Conservation (phyloP, 2,888 invertebrate genomes). For the Tuberolachnus salignus region DNA sequence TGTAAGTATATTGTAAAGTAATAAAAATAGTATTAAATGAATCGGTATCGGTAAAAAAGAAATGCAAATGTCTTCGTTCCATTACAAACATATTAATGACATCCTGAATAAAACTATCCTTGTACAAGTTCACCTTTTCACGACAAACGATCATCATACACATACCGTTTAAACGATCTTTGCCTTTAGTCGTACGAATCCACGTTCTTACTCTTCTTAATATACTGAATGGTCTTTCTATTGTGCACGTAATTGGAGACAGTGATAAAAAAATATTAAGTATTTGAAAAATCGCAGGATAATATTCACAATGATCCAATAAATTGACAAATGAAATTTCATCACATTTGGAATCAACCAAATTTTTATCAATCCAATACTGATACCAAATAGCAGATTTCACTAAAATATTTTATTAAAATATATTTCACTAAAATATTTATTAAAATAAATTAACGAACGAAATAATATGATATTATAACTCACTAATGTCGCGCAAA, state of each 20-base stretch:
- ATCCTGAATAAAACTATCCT: not conserved
- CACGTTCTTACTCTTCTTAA: not conserved
- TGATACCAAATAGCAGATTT: not conserved
- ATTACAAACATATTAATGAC: not conserved
- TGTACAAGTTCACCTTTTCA: not conserved
- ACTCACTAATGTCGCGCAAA: no score
- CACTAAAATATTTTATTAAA: no score
- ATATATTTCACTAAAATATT: no score
- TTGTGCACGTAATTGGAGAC: not conserved
- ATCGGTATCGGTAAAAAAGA: conserved; percentile 11
- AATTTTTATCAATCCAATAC: not conserved
- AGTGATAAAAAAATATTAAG: not conserved
- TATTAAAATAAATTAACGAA: no score
- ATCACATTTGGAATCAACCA: not conserved
- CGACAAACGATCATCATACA: not conserved
- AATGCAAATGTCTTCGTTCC: not conserved
- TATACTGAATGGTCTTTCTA: not conserved
- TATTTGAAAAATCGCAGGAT: conserved; percentile 11
- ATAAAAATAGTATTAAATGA: no score
- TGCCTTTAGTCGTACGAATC: not conserved
- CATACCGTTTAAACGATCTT: not conserved
- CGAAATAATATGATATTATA: no score
- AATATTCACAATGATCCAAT: conserved; percentile 23
- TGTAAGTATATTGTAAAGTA: no score
- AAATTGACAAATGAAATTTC: not conserved